Base-by-base conservation (phyloP, 2,888 invertebrate genomes). In the Rosalia funebris region DNA sequence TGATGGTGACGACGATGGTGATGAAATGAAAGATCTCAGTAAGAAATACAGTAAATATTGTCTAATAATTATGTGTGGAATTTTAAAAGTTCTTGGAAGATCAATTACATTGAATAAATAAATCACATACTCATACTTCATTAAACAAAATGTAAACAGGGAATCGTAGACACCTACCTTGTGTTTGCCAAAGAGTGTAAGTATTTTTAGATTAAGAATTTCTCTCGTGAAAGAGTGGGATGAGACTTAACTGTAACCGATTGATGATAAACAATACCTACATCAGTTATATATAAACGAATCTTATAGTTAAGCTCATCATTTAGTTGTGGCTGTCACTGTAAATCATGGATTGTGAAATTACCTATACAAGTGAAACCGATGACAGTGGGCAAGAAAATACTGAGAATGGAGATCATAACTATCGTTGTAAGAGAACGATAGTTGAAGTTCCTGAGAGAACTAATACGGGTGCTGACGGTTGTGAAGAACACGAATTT, bases 401-500 rank as follows among this genome's bases (percentile, higher is more conserved):
- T 2, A 36, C 10, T n/a, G 25, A 25, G 7, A 25, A 25, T 25
- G 3, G 20, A 19, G 11, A 32, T 1, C 31, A 12, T 17, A 12
- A 12, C 2, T 16, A n/a, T 14, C 44, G 50, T 9, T 25, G 1
- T 15, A 57, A 47, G 37, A 57, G 62, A 12, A 10, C 41, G 1
- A 25, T 61, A 9, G 44, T 63, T 7, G 70, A 70, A 52, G 58
- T 41, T 19, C 69, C 70, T 11, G 12, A 50, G 9, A 65, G 69
- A 39, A 54, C 15, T 14, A 62, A 63, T 39, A 34, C 54, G 1
- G 66, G 63, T 36, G 34, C 57, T 11, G 67, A 70, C 41, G 71
- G 68, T 4, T 52, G 61, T 39, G 48, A 55, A 44, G 54, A 46
- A 32, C 47, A 68, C 11, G 69, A 68, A 59, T 69, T 66, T 52